Percentiles rank a stretch among this genome's conserved stretches.
These are phyloP conservation scores for Lycophotia porphyrea DNA, from an alignment of 2,888 invertebrate genomes.

Conservation along the genomic window DNA sequence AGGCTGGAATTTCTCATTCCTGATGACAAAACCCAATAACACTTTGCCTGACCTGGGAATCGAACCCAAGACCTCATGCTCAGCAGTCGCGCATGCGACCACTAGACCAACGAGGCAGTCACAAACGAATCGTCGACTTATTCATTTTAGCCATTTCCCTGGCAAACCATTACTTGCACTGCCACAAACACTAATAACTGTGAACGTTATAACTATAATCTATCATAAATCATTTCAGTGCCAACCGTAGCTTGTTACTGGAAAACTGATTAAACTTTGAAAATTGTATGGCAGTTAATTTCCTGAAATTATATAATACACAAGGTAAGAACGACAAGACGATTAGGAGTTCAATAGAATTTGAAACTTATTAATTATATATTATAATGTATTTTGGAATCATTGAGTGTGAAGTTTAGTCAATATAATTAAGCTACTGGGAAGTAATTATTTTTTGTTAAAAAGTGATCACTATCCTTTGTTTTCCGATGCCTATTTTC, in stretches of 20 bases:
- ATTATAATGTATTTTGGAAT: slow-evolving; percentile 15
- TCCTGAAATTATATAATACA: slow-evolving; percentile 50
- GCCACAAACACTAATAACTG: slow-evolving; percentile 24
- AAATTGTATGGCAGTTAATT: slow-evolving; percentile 45
- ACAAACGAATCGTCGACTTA: background rate
- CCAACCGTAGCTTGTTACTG: slow-evolving; percentile 55
- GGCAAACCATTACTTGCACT: background rate
- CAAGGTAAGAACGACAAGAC: slow-evolving; percentile 24
- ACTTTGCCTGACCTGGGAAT: no score
- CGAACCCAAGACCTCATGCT: no score
- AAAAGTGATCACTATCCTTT: background rate
- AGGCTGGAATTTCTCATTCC: no score
- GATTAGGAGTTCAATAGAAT: slow-evolving; percentile 43
- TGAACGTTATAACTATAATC: slow-evolving; percentile 20
- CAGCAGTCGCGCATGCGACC: no score
- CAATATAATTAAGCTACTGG: slow-evolving; percentile 6
- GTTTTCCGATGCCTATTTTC: background rate
- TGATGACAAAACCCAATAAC: no score
- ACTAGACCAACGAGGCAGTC: no score
- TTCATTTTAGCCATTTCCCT: background rate
- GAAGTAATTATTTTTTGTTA: background rate
- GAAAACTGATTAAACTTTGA: slow-evolving; percentile 52
- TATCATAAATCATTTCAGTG: slow-evolving; percentile 50
- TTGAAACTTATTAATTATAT: slow-evolving; percentile 26
- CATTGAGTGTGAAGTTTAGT: slow-evolving; percentile 7